These are phyloP conservation scores for Cephalopterus ornatus DNA, from an alignment of 2,113 vertebrate genomes.

Conservation along the genomic window DNA sequence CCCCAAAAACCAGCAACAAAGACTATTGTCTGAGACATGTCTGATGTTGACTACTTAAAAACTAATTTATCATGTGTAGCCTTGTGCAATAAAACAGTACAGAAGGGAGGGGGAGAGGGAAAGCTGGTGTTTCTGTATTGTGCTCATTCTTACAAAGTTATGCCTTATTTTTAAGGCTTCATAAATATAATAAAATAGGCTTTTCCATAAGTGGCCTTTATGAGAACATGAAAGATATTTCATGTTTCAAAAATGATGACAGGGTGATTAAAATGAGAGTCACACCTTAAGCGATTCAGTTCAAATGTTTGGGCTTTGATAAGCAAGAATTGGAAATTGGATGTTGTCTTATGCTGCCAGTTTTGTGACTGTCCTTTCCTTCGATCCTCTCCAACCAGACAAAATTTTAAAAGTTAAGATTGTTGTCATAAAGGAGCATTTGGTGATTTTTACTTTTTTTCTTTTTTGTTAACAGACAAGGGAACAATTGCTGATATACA, in stretches of 20 bases:
- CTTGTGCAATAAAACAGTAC: conserved; percentile 43
- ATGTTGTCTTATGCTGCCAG: conserved; percentile 63
- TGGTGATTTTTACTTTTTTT: conserved; percentile 70
- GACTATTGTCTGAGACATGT: neutral
- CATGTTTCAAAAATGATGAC: conserved; percentile 70
- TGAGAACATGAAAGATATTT: conserved; percentile 70
- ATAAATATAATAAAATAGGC: conserved; percentile 62
- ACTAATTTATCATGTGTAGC: neutral
- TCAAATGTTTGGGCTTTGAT: conserved; percentile 68
- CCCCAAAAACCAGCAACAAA: neutral
- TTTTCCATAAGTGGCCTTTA: conserved; percentile 77
- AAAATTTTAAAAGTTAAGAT: conserved; percentile 51
- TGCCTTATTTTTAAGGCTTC: conserved; percentile 66
- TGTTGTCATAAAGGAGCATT: conserved; percentile 81
- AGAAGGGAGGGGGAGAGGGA: neutral
- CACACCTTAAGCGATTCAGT: conserved; percentile 73
- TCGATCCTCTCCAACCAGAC: neutral
- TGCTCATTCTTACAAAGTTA: conserved; percentile 54
- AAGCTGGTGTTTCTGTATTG: conserved; percentile 41
- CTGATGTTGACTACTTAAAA: conserved; percentile 17
- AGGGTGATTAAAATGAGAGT: conserved; percentile 65
- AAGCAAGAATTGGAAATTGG: conserved; percentile 71
- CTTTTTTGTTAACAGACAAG: conserved; percentile 65
- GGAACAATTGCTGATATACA: conserved; percentile 77
- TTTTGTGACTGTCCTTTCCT: conserved; percentile 72